phyloP scores from a whole-genome alignment of 2,797 vertebrate species.

The Tangara arthus region DNA sequence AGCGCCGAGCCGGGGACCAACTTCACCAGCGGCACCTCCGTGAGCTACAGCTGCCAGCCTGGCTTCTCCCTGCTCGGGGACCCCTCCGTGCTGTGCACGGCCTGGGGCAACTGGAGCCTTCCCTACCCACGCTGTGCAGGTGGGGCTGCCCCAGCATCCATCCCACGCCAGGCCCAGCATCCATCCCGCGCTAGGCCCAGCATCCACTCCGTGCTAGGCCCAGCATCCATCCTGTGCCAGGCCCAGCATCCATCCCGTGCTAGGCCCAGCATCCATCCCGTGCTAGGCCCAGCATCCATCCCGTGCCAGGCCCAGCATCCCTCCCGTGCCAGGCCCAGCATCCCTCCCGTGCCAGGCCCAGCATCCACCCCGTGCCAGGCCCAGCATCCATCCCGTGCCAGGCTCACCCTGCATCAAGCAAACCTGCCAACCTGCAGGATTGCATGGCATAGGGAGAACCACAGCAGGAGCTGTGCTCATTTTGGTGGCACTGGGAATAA shows the following conservation, averaged over 20 bases:
- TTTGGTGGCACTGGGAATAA: not conserved
- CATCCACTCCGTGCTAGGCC: no score
- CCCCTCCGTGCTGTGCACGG: constrained; percentile 23
- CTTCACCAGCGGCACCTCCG: constrained; percentile 50
- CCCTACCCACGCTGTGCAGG: constrained; percentile 54
- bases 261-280: rapidly evolving
- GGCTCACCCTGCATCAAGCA: not conserved
- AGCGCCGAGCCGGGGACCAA: not conserved
- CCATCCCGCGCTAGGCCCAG: no score
- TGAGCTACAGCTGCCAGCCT: constrained; percentile 66
- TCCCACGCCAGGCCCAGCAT: rapidly evolving
- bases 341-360: rapidly evolving
- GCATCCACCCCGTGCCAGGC: not conserved
- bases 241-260: rapidly evolving
- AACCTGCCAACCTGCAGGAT: not conserved
- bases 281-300: rapidly evolving
- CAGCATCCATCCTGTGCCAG: no score
- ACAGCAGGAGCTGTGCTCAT: not conserved
- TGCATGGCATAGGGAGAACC: rapidly evolving
- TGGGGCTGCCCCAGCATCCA: not conserved
- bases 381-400: not conserved
- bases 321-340: rapidly evolving
- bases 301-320: rapidly evolving
- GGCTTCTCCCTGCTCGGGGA: constrained; percentile 60
- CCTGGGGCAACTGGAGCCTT: constrained; percentile 57